phyloP scores from a whole-genome alignment of 2,797 vertebrate species.

The Chelon labrosus region DNA sequence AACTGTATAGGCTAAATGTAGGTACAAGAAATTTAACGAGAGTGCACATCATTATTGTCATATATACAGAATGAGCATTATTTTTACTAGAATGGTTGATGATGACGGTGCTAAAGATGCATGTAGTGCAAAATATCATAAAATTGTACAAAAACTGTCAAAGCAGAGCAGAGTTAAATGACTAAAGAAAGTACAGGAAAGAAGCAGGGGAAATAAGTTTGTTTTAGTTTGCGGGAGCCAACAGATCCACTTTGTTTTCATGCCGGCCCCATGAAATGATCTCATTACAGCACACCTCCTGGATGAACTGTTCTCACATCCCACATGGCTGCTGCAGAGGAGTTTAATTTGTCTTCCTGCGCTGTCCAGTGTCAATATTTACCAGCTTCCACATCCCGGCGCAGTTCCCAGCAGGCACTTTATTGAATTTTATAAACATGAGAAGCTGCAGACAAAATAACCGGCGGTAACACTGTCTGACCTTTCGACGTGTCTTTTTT shows the following conservation, averaged over 20 bases:
- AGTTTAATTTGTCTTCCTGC: conserved; percentile 28
- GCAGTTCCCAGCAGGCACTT: conserved; percentile 1
- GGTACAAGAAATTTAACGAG: no score
- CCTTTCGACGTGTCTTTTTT: neutral
- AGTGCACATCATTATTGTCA: no score
- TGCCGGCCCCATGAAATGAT: conserved; percentile 12
- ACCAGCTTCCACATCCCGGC: conserved; percentile 1
- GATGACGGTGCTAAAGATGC: no score
- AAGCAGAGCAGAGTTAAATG: neutral
- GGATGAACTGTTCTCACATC: conserved; percentile 31
- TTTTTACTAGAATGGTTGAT: no score
- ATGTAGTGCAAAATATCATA: no score
- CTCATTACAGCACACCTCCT: conserved; percentile 20
- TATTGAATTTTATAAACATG: neutral
- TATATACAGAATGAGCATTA: no score
- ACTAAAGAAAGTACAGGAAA: neutral
- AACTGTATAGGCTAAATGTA: no score
- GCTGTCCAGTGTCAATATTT: conserved; percentile 35
- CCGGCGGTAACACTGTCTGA: conserved; percentile 2
- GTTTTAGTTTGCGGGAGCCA: conserved; percentile 19
- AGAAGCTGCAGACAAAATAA: neutral
- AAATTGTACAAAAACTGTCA: no score
- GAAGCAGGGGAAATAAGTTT: conserved; percentile 15
- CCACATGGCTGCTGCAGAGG: conserved; percentile 21
- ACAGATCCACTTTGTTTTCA: neutral